Conservation (phyloP, 2,113 vertebrate genomes). For the Geococcyx californianus region DNA sequence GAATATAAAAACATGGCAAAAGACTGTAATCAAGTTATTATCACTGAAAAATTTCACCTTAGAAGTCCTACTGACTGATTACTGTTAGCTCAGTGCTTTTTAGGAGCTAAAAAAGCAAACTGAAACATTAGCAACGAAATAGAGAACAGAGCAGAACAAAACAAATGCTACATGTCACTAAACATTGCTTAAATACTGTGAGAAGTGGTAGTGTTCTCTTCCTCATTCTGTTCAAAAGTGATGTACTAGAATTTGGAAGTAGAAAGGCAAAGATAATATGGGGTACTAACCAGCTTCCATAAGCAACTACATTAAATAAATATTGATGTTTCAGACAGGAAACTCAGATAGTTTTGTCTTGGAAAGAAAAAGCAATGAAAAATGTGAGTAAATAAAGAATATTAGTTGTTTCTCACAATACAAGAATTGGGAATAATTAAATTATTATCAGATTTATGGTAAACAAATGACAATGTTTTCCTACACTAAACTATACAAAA, state of each 20-base stretch:
- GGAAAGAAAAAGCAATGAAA: fast-evolving
- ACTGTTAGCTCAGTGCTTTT: neutral
- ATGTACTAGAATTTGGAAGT: neutral
- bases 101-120: neutral
- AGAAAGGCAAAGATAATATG: neutral
- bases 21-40: neutral
- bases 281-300: neutral
- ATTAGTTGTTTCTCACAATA: neutral
- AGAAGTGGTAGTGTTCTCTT: neutral
- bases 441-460: neutral
- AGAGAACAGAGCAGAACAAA: neutral
- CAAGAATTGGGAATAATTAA: neutral
- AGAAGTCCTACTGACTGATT: neutral
- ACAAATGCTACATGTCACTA: neutral
- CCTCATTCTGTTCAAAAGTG: neutral
- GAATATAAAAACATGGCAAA: neutral
- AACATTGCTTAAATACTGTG: neutral
- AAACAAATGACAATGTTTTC: neutral
- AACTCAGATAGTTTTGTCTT: neutral
- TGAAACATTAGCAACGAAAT: neutral
- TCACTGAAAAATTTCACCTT: neutral
- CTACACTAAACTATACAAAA: neutral
- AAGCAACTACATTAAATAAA: neutral
- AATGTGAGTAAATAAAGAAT: neutral
- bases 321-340: neutral